phyloP scores from a whole-genome alignment of 2,888 invertebrate species.

The Sabellastarte sp. region DNA sequence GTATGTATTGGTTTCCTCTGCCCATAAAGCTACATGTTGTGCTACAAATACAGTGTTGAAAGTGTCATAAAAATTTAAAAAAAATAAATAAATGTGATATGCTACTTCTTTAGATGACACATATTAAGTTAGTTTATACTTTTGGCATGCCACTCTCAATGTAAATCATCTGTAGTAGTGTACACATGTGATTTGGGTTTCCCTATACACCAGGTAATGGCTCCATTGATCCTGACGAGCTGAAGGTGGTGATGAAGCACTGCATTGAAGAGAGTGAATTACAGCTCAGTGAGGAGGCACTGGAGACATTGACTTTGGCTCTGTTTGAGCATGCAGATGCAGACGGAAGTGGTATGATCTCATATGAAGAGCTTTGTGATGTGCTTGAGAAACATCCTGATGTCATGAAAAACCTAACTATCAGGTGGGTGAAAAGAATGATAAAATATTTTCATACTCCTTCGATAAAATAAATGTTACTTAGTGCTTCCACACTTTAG shows the following conservation, averaged over 20 bases:
- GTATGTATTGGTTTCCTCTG: too few relatives aligned
- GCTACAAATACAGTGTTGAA: too few relatives aligned
- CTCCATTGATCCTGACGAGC: constrained; percentile 82
- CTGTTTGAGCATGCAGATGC: constrained; percentile 90
- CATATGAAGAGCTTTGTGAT: constrained; percentile 82
- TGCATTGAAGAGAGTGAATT: constrained; percentile 96
- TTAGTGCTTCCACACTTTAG: too few relatives aligned
- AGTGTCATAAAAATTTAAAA: too few relatives aligned
- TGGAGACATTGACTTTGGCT: constrained; percentile 82
- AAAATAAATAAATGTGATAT: too few relatives aligned
- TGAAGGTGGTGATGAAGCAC: constrained; percentile 86
- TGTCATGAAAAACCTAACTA: constrained; percentile 84
- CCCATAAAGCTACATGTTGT: too few relatives aligned
- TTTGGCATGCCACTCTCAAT: constrained; percentile 34
- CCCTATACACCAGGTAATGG: constrained; percentile 61
- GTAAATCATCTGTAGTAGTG: neutral
- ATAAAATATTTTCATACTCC: too few relatives aligned
- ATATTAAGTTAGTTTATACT: too few relatives aligned
- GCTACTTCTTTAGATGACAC: too few relatives aligned
- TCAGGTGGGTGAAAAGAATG: constrained; percentile 64
- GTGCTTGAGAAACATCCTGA: constrained; percentile 86
- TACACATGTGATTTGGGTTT: neutral
- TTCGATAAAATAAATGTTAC: too few relatives aligned
- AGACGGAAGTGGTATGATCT: constrained; percentile 78
- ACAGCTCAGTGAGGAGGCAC: constrained; percentile 85